Base-by-base conservation (phyloP, 2,113 vertebrate species). In the Phalacrocorax aristotelis region DNA sequence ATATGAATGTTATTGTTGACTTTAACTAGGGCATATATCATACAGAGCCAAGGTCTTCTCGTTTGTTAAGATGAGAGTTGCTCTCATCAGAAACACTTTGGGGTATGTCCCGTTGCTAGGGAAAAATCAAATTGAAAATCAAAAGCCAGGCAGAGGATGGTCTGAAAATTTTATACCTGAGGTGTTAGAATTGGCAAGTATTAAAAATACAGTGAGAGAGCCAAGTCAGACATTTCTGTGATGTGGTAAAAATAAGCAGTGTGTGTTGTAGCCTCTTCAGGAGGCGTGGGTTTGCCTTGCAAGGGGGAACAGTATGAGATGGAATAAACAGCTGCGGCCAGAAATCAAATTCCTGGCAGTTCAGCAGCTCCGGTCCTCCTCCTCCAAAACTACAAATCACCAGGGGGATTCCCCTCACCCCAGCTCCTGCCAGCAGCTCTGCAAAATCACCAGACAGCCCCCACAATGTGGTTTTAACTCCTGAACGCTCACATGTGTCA, bases 291-390 rank as follows among this genome's bases (percentile, higher is more conserved):
- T 91, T 61, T 96, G 97, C 87, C 90, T 96, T 97, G 87, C 77
- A 96, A 93, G 90, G 61, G 36, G 65, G 90, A 81, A 69, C 87
- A 38, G 78, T 49, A 58, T 12, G 62, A 95, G 65, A 98, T 96
- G 95, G 94, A 96, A 97, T 96, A 97, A 98, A 97, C 98, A 98
- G 97, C 97, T 98, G 98, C 20, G 32, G 88, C 93, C 94, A 95
- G 95, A 96, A 98, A 98, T 98, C 93, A 94, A 88, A 95, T 98
- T 97, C 83, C 95, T 96, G 97, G 96, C 94, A 97, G 93, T 83
- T 87, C 97, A 90, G 81, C 95, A 95, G 90, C 88, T 93, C 91
- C 15, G 4, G 79, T 90, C 87, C 71, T 95, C 94, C 96, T 97
- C 93, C 92, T 97, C 80, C 86, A 94, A 96, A 96, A 85, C 95